Conservation (phyloP, 2,888 invertebrate species). For the Lagria hirta region DNA sequence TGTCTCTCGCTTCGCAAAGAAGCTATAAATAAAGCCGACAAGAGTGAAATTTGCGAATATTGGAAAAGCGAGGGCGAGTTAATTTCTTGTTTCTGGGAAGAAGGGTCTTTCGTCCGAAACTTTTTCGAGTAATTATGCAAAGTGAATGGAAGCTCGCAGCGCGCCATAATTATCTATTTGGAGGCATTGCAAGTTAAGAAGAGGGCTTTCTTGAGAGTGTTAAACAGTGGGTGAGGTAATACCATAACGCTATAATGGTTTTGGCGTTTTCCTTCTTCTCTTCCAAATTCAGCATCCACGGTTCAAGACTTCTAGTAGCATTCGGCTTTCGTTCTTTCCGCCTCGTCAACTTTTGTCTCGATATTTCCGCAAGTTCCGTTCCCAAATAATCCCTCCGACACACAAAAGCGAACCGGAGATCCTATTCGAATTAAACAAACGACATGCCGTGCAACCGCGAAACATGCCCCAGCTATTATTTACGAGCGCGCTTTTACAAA, state of each 20-base stretch:
- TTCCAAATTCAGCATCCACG: slow-evolving; percentile 36
- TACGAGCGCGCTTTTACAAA: slow-evolving; percentile 35
- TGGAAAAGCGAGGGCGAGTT: slow-evolving; percentile 12
- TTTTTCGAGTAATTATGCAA: slow-evolving; percentile 30
- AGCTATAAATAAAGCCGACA: slow-evolving; percentile 7
- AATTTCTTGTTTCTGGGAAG: slow-evolving; percentile 30
- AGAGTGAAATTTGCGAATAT: slow-evolving; percentile 18
- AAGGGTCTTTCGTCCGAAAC: slow-evolving; percentile 15
- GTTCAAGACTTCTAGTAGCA: slow-evolving; percentile 37
- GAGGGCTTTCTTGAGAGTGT: slow-evolving; percentile 35
- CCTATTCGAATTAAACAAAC: slow-evolving; percentile 44
- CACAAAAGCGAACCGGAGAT: slow-evolving; percentile 39
- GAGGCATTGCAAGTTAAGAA: slow-evolving; percentile 30
- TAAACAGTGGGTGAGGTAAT: slow-evolving; percentile 37
- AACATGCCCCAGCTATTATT: slow-evolving; percentile 40
- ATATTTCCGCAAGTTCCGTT: slow-evolving; percentile 52
- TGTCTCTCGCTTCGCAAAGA: slow-evolving; percentile 9
- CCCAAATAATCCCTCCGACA: slow-evolving; percentile 47
- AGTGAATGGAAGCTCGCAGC: slow-evolving; percentile 26
- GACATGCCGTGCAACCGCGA: slow-evolving; percentile 40
- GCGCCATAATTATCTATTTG: slow-evolving; percentile 30
- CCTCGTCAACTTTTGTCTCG: slow-evolving; percentile 53
- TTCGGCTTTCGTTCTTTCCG: slow-evolving; percentile 52
- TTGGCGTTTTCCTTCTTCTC: slow-evolving; percentile 30
- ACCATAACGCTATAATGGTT: slow-evolving; percentile 42